Percentiles rank a stretch among this genome's conserved stretches.
phyloP scores from a whole-genome alignment of 1,140 invertebrate genomes.

The Panagrolaimus sp. region DNA sequence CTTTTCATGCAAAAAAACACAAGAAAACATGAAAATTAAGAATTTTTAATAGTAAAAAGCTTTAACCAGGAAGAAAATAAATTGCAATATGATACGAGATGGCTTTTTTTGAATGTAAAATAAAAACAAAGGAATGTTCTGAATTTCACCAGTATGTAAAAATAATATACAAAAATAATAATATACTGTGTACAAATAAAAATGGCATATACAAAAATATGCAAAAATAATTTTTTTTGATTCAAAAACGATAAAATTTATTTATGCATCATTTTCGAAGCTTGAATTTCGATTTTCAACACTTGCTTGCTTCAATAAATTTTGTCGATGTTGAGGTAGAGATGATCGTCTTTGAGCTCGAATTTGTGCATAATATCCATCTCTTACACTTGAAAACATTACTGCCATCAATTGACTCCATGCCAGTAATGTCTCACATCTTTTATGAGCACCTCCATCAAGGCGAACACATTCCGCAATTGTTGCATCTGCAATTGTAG shows the following conservation, averaged over 20 bases:
- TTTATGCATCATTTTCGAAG: constrained; percentile 18
- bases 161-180: too few relatives aligned
- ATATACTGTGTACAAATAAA: too few relatives aligned
- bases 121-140: too few relatives aligned
- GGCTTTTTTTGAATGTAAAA: too few relatives aligned
- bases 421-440: constrained; percentile 53
- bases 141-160: too few relatives aligned
- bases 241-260: neutral
- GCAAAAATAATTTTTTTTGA: too few relatives aligned
- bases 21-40: too few relatives aligned
- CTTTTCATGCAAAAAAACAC: too few relatives aligned
- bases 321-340: constrained; percentile 45
- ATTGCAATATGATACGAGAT: too few relatives aligned
- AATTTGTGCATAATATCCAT: constrained; percentile 42
- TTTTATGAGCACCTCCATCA: constrained; percentile 47
- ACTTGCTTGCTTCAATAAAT: constrained; percentile 37
- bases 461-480: constrained; percentile 55
- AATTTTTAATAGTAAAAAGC: too few relatives aligned
- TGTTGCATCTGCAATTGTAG: constrained; percentile 50
- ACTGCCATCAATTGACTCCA: constrained; percentile 53
- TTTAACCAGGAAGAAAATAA: too few relatives aligned
- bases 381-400: constrained; percentile 41
- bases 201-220: too few relatives aligned
- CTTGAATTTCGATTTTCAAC: constrained; percentile 16
- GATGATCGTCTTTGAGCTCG: constrained; percentile 38